Evolutionary conservation across 2,888 invertebrate species (phyloP), one percentile per base, ranked within the genome.

Genomic region (Palloptera scutellata): DNA sequence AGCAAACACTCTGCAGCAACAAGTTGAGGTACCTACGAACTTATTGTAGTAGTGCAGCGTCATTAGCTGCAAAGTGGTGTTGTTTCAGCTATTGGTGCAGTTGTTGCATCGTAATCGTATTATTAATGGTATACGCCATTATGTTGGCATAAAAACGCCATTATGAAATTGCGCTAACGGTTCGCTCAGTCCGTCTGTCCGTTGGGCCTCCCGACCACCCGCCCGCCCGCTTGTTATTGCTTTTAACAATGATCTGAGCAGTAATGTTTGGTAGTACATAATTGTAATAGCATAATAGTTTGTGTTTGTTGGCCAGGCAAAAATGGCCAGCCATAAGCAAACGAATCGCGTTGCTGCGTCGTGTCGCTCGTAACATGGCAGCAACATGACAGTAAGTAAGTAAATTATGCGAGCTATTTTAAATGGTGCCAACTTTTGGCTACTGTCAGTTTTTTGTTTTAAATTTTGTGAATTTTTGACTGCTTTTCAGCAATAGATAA

Each of bases 141-240:
- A 19, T 43, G 59, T n/a, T 48, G 48, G 60, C 60, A 8, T 1
- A 13, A 20, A 15, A 48, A n/a, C 48, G 48, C 19, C 60, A 60
- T 60, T 60, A 60, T 48, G 48, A 60, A 60, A 60, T 60, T 48
- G 30, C 60, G 13, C 60, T 19, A 60, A 60, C 30, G 48, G 4
- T 19, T 30, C 13, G 15, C 48, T 48, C n/a, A 5, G 5, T n/a
- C 48, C 11, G 30, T 30, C n/a, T n/a, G n/a, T n/a, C n/a, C n/a
- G n/a, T 1, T 13, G 11, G 13, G 11, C 45, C 11, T 1, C 45
- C 11, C 45, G 45, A 13, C 48, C 48, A 15, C 48, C 5, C 10
- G n/a, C 10, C 15, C 48, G 15, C n/a, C 10, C 48, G 48, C 48
- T 11, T 48, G 9, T 48, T 11, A 15, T 48, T 48, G 13, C 5